Evolutionary conservation across 2,888 invertebrate species (phyloP).

Genomic region (Ellobium chinense): DNA sequence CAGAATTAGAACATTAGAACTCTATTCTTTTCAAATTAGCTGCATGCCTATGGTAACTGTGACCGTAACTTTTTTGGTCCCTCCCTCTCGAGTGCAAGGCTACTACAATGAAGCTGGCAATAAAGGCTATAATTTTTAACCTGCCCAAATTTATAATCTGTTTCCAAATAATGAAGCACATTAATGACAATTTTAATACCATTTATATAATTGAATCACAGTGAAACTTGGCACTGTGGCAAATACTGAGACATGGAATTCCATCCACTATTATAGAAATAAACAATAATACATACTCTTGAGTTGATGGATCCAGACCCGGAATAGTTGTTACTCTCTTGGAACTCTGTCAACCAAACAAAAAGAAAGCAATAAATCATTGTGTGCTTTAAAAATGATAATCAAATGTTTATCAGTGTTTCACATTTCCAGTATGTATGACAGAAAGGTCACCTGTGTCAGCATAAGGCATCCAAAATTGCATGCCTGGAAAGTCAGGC

Average conservation of each 20-base stretch:
- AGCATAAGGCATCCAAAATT: neutral
- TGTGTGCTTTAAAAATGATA: neutral
- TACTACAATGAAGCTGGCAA: too few species aligned
- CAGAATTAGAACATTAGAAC: too few species aligned
- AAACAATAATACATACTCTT: conserved; percentile 68
- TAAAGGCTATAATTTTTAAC: too few species aligned
- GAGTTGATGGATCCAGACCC: conserved; percentile 77
- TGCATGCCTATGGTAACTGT: too few species aligned
- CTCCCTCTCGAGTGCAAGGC: too few species aligned
- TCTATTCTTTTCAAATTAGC: too few species aligned
- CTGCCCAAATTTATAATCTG: too few species aligned
- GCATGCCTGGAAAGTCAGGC: too few species aligned
- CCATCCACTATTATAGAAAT: neutral
- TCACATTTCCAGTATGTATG: neutral
- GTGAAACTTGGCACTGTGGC: too few species aligned
- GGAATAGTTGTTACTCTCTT: conserved; percentile 76
- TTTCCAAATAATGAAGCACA: neutral
- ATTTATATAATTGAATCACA: too few species aligned
- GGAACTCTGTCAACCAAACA: conserved; percentile 71
- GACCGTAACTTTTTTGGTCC: too few species aligned
- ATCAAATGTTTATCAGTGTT: neutral
- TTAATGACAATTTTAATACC: too few species aligned
- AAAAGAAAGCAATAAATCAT: neutral
- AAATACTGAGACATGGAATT: neutral
- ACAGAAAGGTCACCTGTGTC: neutral